Evolutionary conservation across 2,888 invertebrate species (phyloP).

Genomic region (Plebejus anna): DNA sequence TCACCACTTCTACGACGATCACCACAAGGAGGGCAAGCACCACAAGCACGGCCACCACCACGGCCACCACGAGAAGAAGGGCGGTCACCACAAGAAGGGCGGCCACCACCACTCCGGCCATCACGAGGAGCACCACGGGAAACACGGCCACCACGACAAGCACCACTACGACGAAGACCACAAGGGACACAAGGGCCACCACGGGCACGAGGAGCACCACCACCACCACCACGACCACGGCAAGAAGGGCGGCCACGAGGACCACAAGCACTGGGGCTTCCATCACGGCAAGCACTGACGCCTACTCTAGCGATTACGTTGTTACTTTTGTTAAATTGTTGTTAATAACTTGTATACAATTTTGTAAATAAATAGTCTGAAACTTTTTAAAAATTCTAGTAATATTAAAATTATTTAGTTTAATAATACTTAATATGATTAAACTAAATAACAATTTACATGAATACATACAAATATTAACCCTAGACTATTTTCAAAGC

Average conservation of each 20-base stretch:
- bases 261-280: slow-evolving; percentile 87
- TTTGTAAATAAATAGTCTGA: slow-evolving; percentile 62
- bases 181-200: slow-evolving; percentile 88
- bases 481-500: background rate
- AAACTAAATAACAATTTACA: background rate
- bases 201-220: slow-evolving; percentile 87
- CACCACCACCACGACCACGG: slow-evolving; percentile 87
- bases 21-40: slow-evolving; percentile 90
- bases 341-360: slow-evolving; percentile 36
- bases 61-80: slow-evolving; percentile 87
- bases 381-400: background rate
- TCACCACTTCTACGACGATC: slow-evolving; percentile 93
- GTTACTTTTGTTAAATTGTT: slow-evolving; percentile 50
- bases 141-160: slow-evolving; percentile 90
- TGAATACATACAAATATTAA: background rate
- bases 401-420: background rate
- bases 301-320: slow-evolving; percentile 44
- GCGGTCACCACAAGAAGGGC: slow-evolving; percentile 89
- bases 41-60: slow-evolving; percentile 89
- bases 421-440: no score
- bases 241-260: slow-evolving; percentile 88
- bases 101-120: slow-evolving; percentile 88
- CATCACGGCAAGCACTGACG: slow-evolving; percentile 78
- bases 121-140: slow-evolving; percentile 87
- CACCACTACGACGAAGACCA: slow-evolving; percentile 90